A percentile compares a stretch with the other conserved stretches of the same genome.
These are phyloP conservation scores for Drosophila peninsularis DNA, from an alignment of 2,888 invertebrate genomes.

Conservation along the genomic window DNA sequence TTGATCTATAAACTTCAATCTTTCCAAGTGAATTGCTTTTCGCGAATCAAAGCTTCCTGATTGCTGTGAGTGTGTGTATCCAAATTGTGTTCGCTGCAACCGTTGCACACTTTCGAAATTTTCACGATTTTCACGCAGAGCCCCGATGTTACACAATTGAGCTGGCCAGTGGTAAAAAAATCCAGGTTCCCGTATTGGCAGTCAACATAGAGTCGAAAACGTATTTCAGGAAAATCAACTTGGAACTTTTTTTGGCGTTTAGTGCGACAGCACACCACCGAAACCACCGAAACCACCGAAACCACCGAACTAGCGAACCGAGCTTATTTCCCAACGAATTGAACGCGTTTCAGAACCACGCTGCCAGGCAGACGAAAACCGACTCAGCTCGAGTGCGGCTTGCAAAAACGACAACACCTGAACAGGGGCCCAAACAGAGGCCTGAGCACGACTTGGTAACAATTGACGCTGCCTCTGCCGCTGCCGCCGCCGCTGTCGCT, in stretches of 20 bases:
- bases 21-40: slow-evolving; percentile 27
- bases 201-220: slow-evolving; percentile 17
- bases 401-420: slow-evolving; percentile 82
- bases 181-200: slow-evolving; percentile 21
- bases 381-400: slow-evolving; percentile 77
- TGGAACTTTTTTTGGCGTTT: slow-evolving; percentile 29
- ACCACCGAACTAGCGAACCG: slow-evolving; percentile 20
- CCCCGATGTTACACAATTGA: slow-evolving; percentile 49
- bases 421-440: slow-evolving; percentile 52
- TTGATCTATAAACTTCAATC: slow-evolving; percentile 9
- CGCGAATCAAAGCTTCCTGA: slow-evolving; percentile 27
- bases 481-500: slow-evolving; percentile 10
- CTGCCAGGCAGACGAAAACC: slow-evolving; percentile 82
- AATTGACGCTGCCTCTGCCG: slow-evolving; percentile 16
- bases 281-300: slow-evolving; percentile 2
- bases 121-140: slow-evolving; percentile 42
- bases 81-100: slow-evolving; percentile 32
- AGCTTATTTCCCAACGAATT: slow-evolving; percentile 30
- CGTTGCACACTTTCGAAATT: slow-evolving; percentile 62
- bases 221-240: slow-evolving; percentile 43
- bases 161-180: slow-evolving; percentile 33
- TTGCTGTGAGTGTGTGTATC: slow-evolving; percentile 19
- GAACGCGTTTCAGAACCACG: slow-evolving; percentile 81
- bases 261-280: slow-evolving; percentile 18
- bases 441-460: slow-evolving; percentile 33